phyloP scores from a whole-genome alignment of 1,140 invertebrate species.

The Bombus superbus region DNA sequence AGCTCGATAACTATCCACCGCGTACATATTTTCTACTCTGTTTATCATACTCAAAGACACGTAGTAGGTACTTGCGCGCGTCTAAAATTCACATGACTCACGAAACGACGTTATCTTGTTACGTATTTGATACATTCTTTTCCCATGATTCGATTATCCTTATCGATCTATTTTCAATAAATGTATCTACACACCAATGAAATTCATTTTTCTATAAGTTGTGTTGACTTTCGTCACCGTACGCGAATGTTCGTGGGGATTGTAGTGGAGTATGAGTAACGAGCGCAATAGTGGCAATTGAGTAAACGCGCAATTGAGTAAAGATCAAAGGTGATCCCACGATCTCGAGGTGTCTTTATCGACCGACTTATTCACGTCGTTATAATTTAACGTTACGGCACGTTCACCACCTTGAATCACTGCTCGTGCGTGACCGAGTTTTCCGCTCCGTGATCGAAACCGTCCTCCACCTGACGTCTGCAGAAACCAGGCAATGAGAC shows the following conservation, averaged over 20 bases:
- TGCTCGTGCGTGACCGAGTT: constrained; percentile 45
- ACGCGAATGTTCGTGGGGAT: neutral
- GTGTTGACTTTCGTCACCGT: no score
- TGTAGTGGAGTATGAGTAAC: neutral
- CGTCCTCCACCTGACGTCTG: constrained; percentile 49
- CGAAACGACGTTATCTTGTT: constrained; percentile 29
- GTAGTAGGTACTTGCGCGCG: neutral
- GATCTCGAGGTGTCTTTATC: constrained; percentile 43
- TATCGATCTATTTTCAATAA: neutral
- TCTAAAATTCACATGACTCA: constrained; percentile 51
- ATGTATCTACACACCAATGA: no score
- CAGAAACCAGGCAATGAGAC: constrained; percentile 37
- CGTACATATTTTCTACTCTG: constrained; percentile 19
- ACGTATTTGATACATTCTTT: constrained; percentile 26
- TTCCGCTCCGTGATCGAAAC: constrained; percentile 11
- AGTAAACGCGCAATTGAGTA: constrained; percentile 11
- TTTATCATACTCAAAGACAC: constrained; percentile 24
- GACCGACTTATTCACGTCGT: constrained; percentile 44
- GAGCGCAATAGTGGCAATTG: neutral
- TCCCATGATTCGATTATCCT: neutral
- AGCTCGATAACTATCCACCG: constrained; percentile 24
- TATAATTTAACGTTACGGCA: constrained; percentile 44
- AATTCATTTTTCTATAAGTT: no score
- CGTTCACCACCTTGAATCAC: constrained; percentile 60
- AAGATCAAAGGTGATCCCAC: constrained; percentile 28